Base-by-base conservation (phyloP, 2,113 vertebrate genomes). In the Fulmarus glacialis region DNA sequence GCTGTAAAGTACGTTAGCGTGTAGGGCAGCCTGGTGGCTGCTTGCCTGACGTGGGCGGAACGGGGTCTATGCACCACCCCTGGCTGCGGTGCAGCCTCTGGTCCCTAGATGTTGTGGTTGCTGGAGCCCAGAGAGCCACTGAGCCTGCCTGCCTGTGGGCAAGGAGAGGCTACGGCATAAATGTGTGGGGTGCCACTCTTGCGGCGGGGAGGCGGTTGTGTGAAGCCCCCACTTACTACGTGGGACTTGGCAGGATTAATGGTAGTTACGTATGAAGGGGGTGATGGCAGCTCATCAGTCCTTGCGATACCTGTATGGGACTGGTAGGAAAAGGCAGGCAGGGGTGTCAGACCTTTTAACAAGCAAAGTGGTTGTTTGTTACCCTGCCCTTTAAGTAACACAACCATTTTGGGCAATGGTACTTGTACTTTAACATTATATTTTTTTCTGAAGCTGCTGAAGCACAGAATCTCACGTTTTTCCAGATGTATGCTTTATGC, bases 11-110 rank as follows among this genome's bases (percentile, higher is more conserved):
- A 32, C 14, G 34, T 50, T 8, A n/a, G 38, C 2, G 32, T 7
- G 19, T 29, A 64, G 26, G 62, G 32, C 53, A 90, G 32, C 16
- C 11, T 67, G 13, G 6, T 47, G 56, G 53, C 62, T 75, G 21
- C 53, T 86, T 42, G 16, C 21, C 45, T 66, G 22, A 6, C 1
- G 2, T 19, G 42, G 40, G 40, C 40, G 72, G 29, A 80, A 24
- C 0, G 14, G 34, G 63, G 29, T 4, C 16, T 75, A 2, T 0
- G 1, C 0, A 7, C 14, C 1, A 1, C 34, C 15, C 11, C 16
- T 62, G 59, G 24, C 16, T 84, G 48, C 1, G 0, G 7, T 62
- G 56, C 40, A 64, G 26, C 29, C 17, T n/a, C n/a, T 43, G 19
- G 5, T 82, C 66, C 62, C 52, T 32, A 56, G 17, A 78, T 6